Conservation (phyloP, 1,140 invertebrate genomes). For the Heliconius eleuchia region DNA sequence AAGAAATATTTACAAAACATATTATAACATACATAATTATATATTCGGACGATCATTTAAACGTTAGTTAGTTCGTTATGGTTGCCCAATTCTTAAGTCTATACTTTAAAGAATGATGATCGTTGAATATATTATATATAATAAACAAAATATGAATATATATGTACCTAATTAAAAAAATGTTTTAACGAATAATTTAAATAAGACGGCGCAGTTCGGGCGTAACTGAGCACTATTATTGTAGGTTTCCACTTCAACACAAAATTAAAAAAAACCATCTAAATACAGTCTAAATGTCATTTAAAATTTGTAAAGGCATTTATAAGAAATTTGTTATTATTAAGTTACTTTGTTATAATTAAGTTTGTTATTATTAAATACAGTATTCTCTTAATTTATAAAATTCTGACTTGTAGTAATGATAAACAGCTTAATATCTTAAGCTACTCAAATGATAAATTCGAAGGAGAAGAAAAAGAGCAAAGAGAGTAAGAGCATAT, state of each 20-base stretch:
- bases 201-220: not conserved
- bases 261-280: not conserved
- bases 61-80: not conserved
- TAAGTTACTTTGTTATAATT: no score
- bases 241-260: not conserved
- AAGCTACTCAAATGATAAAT: not conserved
- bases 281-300: no score
- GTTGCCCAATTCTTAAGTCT: not conserved
- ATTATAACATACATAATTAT: not conserved
- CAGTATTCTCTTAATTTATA: no score
- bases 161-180: not conserved
- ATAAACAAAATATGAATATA: conserved; percentile 5
- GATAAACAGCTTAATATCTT: no score
- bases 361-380: no score
- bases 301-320: no score
- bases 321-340: no score
- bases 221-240: not conserved
- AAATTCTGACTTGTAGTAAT: no score
- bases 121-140: not conserved
- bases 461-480: not conserved
- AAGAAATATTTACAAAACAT: not conserved
- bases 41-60: not conserved
- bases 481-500: not conserved
- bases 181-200: not conserved
- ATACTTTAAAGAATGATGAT: not conserved